Evolutionary conservation across 1,140 invertebrate species (phyloP).

Genomic region (Drosophila parvula): DNA sequence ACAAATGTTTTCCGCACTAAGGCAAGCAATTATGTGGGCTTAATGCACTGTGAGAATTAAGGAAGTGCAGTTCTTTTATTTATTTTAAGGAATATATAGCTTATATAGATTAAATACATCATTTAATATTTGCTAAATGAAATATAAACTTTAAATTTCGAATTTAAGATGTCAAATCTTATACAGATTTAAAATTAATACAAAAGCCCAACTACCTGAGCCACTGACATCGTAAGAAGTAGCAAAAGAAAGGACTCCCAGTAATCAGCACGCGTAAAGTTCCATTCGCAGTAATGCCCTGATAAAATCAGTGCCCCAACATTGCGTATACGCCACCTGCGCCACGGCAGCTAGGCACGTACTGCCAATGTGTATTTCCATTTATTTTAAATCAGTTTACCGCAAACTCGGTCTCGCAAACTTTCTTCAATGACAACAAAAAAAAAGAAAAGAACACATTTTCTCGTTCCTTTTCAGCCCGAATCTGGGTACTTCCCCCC

Average conservation of each 20-base stretch:
- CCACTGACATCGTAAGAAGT: background rate
- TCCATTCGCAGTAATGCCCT: conserved; percentile 9
- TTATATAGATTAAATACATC: too few species aligned
- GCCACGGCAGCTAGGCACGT: conserved; percentile 49
- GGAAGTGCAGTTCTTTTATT: background rate
- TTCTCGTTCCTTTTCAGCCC: conserved; percentile 4
- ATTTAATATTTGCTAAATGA: background rate
- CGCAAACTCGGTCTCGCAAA: conserved; percentile 26
- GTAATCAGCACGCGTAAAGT: conserved; percentile 17
- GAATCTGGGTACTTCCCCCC: background rate
- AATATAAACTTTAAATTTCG: background rate
- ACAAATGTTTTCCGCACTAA: conserved; percentile 8
- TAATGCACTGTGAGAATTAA: background rate
- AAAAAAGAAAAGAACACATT: background rate
- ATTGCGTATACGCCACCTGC: conserved; percentile 66
- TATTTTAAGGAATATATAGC: background rate
- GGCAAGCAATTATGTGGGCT: background rate
- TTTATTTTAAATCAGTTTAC: conserved; percentile 59
- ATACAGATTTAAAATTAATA: background rate
- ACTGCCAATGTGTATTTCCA: conserved; percentile 53
- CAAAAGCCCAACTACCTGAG: background rate
- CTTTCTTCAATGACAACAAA: conserved; percentile 37
- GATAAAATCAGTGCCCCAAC: conserved; percentile 22
- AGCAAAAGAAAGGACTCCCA: background rate
- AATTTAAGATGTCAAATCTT: background rate